phyloP scores from a whole-genome alignment of 2,888 invertebrate species.

The Platynereis dumerilii region DNA sequence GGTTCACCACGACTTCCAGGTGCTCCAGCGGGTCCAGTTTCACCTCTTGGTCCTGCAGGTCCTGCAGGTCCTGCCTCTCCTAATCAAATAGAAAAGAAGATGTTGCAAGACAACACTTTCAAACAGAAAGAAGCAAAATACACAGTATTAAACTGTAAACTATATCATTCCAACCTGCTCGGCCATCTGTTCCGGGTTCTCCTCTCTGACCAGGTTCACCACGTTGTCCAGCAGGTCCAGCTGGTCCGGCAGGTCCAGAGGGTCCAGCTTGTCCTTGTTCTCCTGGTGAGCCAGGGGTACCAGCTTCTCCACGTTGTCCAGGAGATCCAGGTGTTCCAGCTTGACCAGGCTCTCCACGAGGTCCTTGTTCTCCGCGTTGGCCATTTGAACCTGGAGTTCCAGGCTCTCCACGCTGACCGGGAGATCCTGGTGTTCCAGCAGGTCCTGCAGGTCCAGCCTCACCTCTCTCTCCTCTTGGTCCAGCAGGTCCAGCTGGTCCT shows the following conservation, averaged over 20 bases:
- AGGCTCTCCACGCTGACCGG: constrained; percentile 19
- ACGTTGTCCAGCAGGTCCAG: constrained; percentile 22
- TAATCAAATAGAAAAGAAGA: no score
- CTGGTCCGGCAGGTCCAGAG: constrained; percentile 20
- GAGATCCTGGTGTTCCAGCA: constrained; percentile 20
- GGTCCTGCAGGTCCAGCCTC: constrained; percentile 40
- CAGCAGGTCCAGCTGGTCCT: constrained; percentile 29
- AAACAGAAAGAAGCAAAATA: no score
- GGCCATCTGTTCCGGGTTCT: constrained; percentile 13
- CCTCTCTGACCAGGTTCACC: constrained; percentile 25
- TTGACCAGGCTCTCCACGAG: constrained; percentile 21
- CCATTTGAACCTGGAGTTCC: constrained; percentile 34
- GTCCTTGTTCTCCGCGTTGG: constrained; percentile 27
- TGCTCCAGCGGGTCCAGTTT: constrained; percentile 24
- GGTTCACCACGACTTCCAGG: background rate
- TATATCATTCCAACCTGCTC: background rate
- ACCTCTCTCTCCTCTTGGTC: constrained; percentile 37
- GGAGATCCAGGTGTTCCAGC: constrained; percentile 21
- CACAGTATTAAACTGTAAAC: no score
- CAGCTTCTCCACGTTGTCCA: constrained; percentile 32
- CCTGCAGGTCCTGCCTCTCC: constrained; percentile 30
- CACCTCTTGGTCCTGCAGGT: constrained; percentile 23
- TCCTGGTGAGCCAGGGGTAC: constrained; percentile 38
- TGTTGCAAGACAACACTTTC: background rate
- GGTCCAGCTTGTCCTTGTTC: constrained; percentile 18